A percentile compares a stretch with the other conserved stretches of the same genome.
Conservation (phyloP, 2,888 invertebrate genomes). For the Caenorhabditis zanzibari region DNA sequence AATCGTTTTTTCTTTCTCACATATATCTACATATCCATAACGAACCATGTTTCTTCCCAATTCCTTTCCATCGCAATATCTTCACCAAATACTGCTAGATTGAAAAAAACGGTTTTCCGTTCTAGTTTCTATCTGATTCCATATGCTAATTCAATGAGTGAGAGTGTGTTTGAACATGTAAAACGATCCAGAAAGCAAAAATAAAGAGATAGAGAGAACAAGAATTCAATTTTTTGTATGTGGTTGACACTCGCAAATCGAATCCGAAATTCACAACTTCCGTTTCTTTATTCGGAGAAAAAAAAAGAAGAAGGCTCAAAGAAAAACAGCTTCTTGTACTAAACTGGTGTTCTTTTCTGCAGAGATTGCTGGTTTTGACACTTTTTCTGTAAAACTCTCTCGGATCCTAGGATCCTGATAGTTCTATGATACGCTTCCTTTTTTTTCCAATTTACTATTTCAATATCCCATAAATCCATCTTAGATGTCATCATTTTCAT, state of each 20-base stretch:
- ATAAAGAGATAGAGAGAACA: background rate
- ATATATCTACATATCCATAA: slow-evolving; percentile 59
- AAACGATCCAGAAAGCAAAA: slow-evolving; percentile 15
- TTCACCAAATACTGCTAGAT: background rate
- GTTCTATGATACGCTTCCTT: too few relatives aligned
- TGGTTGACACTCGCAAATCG: slow-evolving; percentile 30
- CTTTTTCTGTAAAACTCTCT: background rate
- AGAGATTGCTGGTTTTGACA: background rate
- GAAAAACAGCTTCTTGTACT: slow-evolving; percentile 28
- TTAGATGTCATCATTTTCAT: slow-evolving; percentile 20
- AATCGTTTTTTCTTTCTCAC: slow-evolving; percentile 30
- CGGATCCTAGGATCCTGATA: too few relatives aligned
- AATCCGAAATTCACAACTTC: slow-evolving; percentile 36
- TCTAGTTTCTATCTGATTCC: slow-evolving; percentile 26
- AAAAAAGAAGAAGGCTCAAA: slow-evolving; percentile 12
- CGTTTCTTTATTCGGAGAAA: slow-evolving; percentile 21
- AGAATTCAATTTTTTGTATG: slow-evolving; percentile 9
- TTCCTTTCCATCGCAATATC: slow-evolving; percentile 2
- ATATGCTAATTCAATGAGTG: slow-evolving; percentile 43
- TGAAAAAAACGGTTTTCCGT: slow-evolving; percentile 17
- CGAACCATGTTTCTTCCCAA: slow-evolving; percentile 36
- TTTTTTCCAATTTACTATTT: slow-evolving; percentile 2
- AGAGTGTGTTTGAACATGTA: slow-evolving; percentile 45
- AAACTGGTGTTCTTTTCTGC: background rate
- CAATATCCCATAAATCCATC: slow-evolving; percentile 28